Evolutionary conservation across 2,113 vertebrate genomes (phyloP).

Genomic region (Steatornis caripensis): DNA sequence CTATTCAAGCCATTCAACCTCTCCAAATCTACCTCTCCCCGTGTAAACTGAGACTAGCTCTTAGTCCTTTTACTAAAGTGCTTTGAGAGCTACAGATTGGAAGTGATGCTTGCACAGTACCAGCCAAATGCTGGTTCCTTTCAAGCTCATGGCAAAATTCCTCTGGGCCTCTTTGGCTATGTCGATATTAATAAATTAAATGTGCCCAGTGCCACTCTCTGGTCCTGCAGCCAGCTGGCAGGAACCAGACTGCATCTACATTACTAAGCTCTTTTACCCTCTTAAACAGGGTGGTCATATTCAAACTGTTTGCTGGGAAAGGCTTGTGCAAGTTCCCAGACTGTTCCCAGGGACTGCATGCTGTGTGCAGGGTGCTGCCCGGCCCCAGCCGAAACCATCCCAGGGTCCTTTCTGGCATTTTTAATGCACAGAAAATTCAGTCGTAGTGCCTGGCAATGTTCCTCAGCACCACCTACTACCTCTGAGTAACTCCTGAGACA

Average conservation of each 20-base stretch:
- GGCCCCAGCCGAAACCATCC: neutral
- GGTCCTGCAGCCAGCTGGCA: constrained; percentile 19
- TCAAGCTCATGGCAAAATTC: constrained; percentile 32
- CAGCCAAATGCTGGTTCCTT: constrained; percentile 1
- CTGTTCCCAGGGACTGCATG: neutral
- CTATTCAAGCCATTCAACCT: neutral
- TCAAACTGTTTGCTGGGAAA: neutral
- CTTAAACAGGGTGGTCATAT: neutral
- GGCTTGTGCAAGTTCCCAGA: neutral
- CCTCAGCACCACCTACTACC: neutral
- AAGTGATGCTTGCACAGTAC: constrained; percentile 2
- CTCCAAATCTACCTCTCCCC: neutral
- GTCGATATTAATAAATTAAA: constrained; percentile 22
- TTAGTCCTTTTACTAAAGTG: neutral
- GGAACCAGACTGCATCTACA: neutral
- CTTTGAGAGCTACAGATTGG: constrained; percentile 16
- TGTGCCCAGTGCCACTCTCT: neutral
- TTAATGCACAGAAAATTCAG: neutral
- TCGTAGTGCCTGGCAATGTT: neutral
- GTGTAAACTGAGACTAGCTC: neutral
- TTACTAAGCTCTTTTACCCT: neutral
- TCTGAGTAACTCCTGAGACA: neutral
- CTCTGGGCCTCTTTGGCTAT: neutral
- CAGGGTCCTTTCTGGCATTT: neutral
- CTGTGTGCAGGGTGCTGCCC: neutral